phyloP scores from a whole-genome alignment of 2,797 vertebrate species.

The Eutrigla gurnardus region DNA sequence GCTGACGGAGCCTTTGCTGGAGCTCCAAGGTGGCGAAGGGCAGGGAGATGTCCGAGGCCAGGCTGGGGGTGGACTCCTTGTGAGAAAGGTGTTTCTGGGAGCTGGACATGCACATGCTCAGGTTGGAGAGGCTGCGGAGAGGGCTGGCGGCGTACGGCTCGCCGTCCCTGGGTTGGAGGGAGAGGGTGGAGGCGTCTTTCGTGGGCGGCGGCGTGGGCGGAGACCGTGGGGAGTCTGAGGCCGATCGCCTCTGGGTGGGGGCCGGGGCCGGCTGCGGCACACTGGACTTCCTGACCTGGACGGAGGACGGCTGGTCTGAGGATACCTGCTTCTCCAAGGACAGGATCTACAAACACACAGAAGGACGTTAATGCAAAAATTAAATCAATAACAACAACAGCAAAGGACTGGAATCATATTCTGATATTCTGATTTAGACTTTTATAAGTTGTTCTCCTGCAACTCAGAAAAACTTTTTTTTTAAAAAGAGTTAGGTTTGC shows the following conservation, averaged over 20 bases:
- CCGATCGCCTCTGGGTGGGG: conserved; percentile 48
- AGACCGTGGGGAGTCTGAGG: conserved; percentile 62
- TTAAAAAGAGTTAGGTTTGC: background rate
- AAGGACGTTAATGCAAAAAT: background rate
- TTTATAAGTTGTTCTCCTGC: background rate
- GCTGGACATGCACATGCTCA: conserved; percentile 80
- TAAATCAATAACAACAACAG: background rate
- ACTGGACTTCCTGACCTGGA: conserved; percentile 90
- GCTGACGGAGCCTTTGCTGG: conserved; percentile 90
- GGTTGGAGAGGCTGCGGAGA: conserved; percentile 84
- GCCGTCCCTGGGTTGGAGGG: conserved; percentile 71
- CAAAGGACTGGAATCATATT: background rate
- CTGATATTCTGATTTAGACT: background rate
- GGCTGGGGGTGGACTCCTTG: conserved; percentile 94
- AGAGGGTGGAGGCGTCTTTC: conserved; percentile 64
- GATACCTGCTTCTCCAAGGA: conserved; percentile 88
- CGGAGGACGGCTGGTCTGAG: conserved; percentile 89
- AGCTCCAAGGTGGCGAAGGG: conserved; percentile 93
- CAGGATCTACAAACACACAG: conserved; percentile 84
- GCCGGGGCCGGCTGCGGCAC: conserved; percentile 69
- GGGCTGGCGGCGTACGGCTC: conserved; percentile 81
- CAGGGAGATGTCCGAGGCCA: conserved; percentile 94
- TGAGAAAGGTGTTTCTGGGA: conserved; percentile 88
- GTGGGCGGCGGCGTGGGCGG: conserved; percentile 63
- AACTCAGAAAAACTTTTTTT: background rate